Evolutionary conservation across 2,113 vertebrate species (phyloP), one percentile per base, ranked within the genome.

Genomic region (Cavia aperea): DNA sequence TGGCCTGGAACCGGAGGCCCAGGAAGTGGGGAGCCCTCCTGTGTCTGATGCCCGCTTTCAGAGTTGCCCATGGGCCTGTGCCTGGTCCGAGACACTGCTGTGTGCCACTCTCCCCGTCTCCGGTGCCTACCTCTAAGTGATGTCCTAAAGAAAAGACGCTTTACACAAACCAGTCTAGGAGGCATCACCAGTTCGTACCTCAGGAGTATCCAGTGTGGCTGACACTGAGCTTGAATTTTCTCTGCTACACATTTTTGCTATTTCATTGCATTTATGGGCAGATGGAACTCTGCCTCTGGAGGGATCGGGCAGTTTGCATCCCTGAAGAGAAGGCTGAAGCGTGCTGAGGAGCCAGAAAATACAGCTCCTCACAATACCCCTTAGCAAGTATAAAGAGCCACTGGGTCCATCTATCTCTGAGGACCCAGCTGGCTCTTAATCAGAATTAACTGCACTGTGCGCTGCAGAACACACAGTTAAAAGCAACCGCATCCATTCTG

Each of bases 381-480:
- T 81, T 39, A 14, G 23, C 49, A 88, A 70, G 65, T 26, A 73
- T 39, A 75, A 63, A 91, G 54, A 60, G 26, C 36, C 13, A 21
- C 62, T 23, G 77, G 62, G 60, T 15, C 65, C 89, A 56, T 49
- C 46, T 86, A 95, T 78, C 81, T 92, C 81, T 16, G 63, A 86
- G 91, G 93, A 93, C 21, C 46, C 81, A 93, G 62, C 88, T 90
- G 88, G 84, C 83, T 72, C 88, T 94, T 84, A 65, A 70, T 92
- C 62, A 73, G 82, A 66, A 92, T 92, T 79, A 93, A 36, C 66
- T 73, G 5, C 0, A 36, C 23, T 39, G 66, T 23, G 8, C 51
- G 39, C 36, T 18, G 13, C 3, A 70, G 86, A 91, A 77, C 65
- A 46, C 0, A 24, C 56, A 68, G 81, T 91, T 94, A 91, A 92